Conservation (phyloP, 2,888 invertebrate species). For the Cyaniris semiargus region DNA sequence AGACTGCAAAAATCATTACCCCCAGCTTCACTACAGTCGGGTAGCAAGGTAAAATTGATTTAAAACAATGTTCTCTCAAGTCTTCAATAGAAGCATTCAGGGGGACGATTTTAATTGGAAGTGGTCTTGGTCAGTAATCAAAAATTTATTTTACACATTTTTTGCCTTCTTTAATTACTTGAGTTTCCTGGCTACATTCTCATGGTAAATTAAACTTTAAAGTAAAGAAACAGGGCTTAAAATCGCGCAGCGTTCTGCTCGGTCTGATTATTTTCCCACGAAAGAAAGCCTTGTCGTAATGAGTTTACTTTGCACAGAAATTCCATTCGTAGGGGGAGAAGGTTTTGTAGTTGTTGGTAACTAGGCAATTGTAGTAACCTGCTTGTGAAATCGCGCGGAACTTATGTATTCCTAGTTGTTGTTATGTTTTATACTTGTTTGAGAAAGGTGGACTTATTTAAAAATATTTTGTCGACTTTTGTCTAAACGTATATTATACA, state of each 20-base stretch:
- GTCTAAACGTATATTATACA: no score
- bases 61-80: neutral
- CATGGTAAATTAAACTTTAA: neutral
- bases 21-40: neutral
- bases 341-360: neutral
- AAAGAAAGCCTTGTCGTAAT: slow-evolving; percentile 25
- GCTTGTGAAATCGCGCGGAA: neutral
- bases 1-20: neutral
- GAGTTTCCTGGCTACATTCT: neutral
- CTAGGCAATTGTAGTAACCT: neutral
- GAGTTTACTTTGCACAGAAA: slow-evolving; percentile 19
- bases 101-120: neutral
- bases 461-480: no score
- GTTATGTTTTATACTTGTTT: neutral
- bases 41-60: neutral
- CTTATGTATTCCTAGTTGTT: neutral
- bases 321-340: neutral
- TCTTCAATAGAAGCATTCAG: neutral
- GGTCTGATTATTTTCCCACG: slow-evolving; percentile 20
- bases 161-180: neutral
- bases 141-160: slow-evolving; percentile 8
- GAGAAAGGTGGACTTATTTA: neutral
- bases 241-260: neutral
- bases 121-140: slow-evolving; percentile 2
- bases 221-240: neutral